These are phyloP conservation scores for Tribolium castaneum DNA, from an alignment of 1,140 invertebrate genomes.

Conservation along the genomic window DNA sequence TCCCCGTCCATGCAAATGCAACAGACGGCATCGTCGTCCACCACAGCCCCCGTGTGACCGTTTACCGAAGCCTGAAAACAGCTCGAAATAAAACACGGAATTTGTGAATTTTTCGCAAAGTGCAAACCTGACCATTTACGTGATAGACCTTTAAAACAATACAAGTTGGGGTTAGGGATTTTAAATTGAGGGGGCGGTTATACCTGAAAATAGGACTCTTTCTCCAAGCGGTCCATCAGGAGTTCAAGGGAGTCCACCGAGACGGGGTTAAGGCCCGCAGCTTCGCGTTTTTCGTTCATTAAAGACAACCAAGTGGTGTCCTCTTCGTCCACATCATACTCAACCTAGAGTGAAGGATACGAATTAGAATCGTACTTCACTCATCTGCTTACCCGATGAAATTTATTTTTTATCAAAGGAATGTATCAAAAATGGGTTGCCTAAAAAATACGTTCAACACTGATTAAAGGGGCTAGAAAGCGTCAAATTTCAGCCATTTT, in stretches of 20 bases:
- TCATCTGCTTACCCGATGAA: too few species aligned
- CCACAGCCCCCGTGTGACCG: conserved; percentile 76
- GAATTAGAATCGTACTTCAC: too few species aligned
- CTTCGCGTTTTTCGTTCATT: conserved; percentile 84
- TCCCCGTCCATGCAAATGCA: conserved; percentile 96
- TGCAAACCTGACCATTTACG: conserved; percentile 40
- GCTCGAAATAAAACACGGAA: background rate
- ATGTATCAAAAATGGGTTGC: too few species aligned
- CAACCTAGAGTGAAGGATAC: too few species aligned
- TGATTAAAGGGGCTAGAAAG: too few species aligned
- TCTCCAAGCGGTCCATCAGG: conserved; percentile 96
- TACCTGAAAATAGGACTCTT: conserved; percentile 95
- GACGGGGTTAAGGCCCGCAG: conserved; percentile 76
- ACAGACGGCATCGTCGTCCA: conserved; percentile 98
- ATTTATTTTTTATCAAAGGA: too few species aligned
- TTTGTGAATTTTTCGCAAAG: background rate
- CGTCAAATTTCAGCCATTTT: too few species aligned
- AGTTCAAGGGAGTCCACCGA: conserved; percentile 90
- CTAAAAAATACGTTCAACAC: too few species aligned
- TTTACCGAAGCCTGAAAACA: conserved; percentile 63
- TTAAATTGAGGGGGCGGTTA: conserved; percentile 38
- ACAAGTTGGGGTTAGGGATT: conserved; percentile 1
- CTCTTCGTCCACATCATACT: conserved; percentile 99
- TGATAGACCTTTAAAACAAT: conserved; percentile 40
- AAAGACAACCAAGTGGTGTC: conserved; percentile 92